Conservation (phyloP, 2,888 invertebrate genomes). For the Caenorhabditis sp. region DNA sequence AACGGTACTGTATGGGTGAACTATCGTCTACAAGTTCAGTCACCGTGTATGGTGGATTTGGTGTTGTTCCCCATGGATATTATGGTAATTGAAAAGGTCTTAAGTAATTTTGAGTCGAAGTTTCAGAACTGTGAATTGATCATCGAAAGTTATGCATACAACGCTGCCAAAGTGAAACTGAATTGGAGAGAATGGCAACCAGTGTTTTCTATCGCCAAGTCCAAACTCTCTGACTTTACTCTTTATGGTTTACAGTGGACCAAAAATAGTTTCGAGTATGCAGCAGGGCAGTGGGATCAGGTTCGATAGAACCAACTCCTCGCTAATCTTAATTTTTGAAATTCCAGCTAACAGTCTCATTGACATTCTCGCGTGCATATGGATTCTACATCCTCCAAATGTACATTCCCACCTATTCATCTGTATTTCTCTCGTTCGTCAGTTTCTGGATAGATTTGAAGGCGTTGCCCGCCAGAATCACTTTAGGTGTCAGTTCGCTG, state of each 20-base stretch:
- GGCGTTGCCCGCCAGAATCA: conserved; percentile 80
- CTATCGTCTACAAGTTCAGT: conserved; percentile 78
- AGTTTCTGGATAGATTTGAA: conserved; percentile 82
- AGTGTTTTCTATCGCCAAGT: conserved; percentile 80
- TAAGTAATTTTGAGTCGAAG: neutral
- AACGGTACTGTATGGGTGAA: conserved; percentile 82
- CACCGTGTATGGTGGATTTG: conserved; percentile 78
- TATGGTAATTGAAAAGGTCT: conserved; percentile 69
- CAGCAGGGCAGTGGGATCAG: conserved; percentile 82
- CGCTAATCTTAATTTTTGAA: neutral
- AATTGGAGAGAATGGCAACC: conserved; percentile 81
- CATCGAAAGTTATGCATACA: conserved; percentile 82
- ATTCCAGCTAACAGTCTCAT: conserved; percentile 77
- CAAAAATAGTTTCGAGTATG: conserved; percentile 80
- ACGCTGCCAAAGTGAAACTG: conserved; percentile 79
- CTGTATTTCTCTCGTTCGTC: conserved; percentile 79
- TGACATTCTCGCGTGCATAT: conserved; percentile 81
- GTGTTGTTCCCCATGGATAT: conserved; percentile 82
- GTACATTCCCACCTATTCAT: conserved; percentile 81
- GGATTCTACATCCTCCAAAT: conserved; percentile 82
- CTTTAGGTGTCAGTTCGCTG: conserved; percentile 78
- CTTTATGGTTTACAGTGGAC: conserved; percentile 80
- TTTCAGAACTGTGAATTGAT: conserved; percentile 77
- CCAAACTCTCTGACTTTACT: conserved; percentile 80
- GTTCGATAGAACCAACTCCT: conserved; percentile 36